phyloP scores from a whole-genome alignment of 2,797 vertebrate genomes.

The Neoniphon sammara region DNA sequence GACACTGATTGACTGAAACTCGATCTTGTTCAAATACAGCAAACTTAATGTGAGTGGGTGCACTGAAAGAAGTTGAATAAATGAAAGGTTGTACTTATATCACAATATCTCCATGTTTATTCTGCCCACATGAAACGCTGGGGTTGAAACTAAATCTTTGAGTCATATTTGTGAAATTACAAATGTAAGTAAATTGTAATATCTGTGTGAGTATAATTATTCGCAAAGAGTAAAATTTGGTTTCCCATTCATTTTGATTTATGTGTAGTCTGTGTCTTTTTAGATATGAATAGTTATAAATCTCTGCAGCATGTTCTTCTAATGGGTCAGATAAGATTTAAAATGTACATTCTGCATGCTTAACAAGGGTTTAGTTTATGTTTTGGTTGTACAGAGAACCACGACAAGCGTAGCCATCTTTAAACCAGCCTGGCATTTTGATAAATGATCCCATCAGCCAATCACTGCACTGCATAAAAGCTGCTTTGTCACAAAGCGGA shows the following conservation, averaged over 20 bases:
- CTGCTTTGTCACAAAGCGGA: constrained; percentile 70
- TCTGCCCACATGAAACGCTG: too few relatives aligned
- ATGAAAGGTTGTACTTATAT: too few relatives aligned
- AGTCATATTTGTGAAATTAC: not conserved
- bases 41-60: too few relatives aligned
- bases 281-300: too few relatives aligned
- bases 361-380: constrained; percentile 4
- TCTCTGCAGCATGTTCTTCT: not conserved
- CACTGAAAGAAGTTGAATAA: too few relatives aligned
- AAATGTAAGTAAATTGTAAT: not conserved
- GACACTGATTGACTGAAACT: not conserved
- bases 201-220: too few relatives aligned
- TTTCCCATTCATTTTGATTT: too few relatives aligned
- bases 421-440: constrained; percentile 38
- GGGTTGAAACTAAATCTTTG: not conserved
- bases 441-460: constrained; percentile 59
- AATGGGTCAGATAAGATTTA: not conserved
- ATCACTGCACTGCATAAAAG: constrained; percentile 52
- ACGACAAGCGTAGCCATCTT: not conserved
- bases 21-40: too few relatives aligned
- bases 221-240: too few relatives aligned
- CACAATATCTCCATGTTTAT: too few relatives aligned
- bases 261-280: not conserved
- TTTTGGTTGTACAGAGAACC: constrained; percentile 18
- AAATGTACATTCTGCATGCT: not conserved